A percentile compares a stretch with the other conserved stretches of the same genome.
These are phyloP conservation scores for Phacellophora camtschatica DNA, from an alignment of 30 jellyfish, hydroid and myxozoan species.

Conservation along the genomic window DNA sequence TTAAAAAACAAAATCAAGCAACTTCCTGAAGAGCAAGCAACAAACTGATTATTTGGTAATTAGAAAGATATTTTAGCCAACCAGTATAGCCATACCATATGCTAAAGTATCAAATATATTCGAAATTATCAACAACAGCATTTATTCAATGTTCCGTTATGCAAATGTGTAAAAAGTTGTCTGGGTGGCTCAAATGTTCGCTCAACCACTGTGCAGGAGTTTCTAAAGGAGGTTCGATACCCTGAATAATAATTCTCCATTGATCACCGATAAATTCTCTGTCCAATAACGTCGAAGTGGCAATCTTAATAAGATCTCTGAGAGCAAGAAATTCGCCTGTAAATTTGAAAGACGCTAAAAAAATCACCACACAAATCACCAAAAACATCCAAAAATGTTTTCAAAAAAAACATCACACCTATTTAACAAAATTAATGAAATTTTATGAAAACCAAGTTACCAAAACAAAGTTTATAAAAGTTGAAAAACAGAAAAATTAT, in stretches of 20 bases:
- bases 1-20: too few relatives aligned
- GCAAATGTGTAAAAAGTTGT: constrained; percentile 84
- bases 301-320: constrained; percentile 48
- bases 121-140: not conserved
- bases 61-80: too few relatives aligned
- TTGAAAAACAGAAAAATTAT: too few relatives aligned
- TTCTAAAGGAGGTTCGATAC: constrained; percentile 86
- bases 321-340: constrained; percentile 75
- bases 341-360: too few relatives aligned
- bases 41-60: too few relatives aligned
- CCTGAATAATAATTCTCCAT: constrained; percentile 83
- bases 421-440: too few relatives aligned
- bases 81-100: not conserved
- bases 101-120: not conserved
- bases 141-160: constrained; percentile 1
- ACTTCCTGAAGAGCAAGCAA: too few relatives aligned
- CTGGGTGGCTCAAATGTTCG: constrained; percentile 98
- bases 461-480: too few relatives aligned
- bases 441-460: too few relatives aligned
- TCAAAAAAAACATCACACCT: too few relatives aligned
- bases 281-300: constrained; percentile 52
- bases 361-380: too few relatives aligned
- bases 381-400: too few relatives aligned
- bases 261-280: constrained; percentile 29
- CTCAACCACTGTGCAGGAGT: constrained; percentile 99